A percentile compares a stretch with the other conserved stretches of the same genome.
Conservation (phyloP, 1,140 invertebrate species). For the Vanessa tameamea region DNA sequence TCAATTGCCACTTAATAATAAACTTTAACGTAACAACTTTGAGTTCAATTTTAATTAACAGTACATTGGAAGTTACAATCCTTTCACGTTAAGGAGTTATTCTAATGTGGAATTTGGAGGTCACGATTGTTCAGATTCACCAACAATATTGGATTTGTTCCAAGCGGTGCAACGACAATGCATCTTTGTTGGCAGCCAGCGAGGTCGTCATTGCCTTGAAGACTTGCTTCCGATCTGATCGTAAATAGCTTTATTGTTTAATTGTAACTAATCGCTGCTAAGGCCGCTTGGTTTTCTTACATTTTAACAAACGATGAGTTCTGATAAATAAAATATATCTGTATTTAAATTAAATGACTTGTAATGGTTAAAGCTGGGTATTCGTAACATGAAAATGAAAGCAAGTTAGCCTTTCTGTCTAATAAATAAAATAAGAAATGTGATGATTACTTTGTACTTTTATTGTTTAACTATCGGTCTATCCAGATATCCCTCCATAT, state of each 20-base stretch:
- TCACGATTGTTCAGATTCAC: slow-evolving; percentile 56
- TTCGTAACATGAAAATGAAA: too few species aligned
- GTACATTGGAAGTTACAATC: slow-evolving; percentile 15
- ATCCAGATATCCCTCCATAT: too few species aligned
- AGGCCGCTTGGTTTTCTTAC: slow-evolving; percentile 44
- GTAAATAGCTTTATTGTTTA: slow-evolving; percentile 59
- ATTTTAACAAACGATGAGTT: slow-evolving; percentile 5
- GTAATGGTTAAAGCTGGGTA: too few species aligned
- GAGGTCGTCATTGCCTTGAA: slow-evolving; percentile 68
- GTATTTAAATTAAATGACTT: too few species aligned
- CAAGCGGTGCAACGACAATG: slow-evolving; percentile 69
- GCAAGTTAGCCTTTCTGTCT: too few species aligned
- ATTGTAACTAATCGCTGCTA: slow-evolving; percentile 58
- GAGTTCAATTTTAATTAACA: slow-evolving; percentile 20
- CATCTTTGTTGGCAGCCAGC: slow-evolving; percentile 68
- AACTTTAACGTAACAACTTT: slow-evolving; percentile 14
- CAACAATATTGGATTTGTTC: slow-evolving; percentile 76
- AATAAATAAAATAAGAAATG: too few species aligned
- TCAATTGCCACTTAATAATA: slow-evolving; percentile 12
- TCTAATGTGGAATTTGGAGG: slow-evolving; percentile 77
- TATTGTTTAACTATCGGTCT: too few species aligned
- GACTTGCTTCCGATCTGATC: slow-evolving; percentile 63
- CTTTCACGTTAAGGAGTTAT: slow-evolving; percentile 43
- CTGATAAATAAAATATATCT: background rate
- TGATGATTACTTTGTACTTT: too few species aligned